A percentile compares a stretch with the other conserved stretches of the same genome.
phyloP scores from a whole-genome alignment of 2,113 vertebrate genomes.

The Alligator mississippiensis region DNA sequence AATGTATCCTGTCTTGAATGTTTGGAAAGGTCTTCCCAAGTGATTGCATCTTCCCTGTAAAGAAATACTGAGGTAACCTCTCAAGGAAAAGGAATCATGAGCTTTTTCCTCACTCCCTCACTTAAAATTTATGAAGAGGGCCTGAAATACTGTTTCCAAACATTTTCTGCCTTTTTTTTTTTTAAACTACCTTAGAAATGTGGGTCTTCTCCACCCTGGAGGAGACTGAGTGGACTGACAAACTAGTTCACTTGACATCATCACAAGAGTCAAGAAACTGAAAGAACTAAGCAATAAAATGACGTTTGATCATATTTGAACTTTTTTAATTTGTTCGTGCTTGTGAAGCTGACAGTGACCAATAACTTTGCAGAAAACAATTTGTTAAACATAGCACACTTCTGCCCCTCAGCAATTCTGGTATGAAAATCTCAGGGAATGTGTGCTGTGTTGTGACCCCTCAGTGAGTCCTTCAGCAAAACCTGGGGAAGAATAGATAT shows the following conservation, averaged over 20 bases:
- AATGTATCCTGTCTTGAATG: too few species aligned
- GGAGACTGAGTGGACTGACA: background rate
- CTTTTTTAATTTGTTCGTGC: too few species aligned
- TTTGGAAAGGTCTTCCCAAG: too few species aligned
- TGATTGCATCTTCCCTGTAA: too few species aligned
- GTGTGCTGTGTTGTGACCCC: background rate
- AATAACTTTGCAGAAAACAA: background rate
- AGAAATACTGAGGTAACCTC: too few species aligned
- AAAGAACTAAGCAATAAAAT: background rate
- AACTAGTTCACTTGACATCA: background rate
- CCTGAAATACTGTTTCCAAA: background rate
- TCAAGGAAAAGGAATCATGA: background rate
- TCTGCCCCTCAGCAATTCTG: background rate
- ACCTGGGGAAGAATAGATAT: background rate
- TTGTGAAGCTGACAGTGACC: background rate
- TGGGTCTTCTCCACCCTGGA: background rate
- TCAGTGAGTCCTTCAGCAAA: constrained; percentile 1
- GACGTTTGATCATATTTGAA: too few species aligned
- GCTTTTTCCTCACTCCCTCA: background rate
- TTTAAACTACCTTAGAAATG: background rate
- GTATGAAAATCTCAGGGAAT: background rate
- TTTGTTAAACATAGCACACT: background rate
- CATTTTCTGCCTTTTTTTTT: background rate
- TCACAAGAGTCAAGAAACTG: background rate
- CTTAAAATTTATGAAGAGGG: background rate